Evolutionary conservation across 2,888 invertebrate genomes (phyloP).

Genomic region (Callimorpha dominula): DNA sequence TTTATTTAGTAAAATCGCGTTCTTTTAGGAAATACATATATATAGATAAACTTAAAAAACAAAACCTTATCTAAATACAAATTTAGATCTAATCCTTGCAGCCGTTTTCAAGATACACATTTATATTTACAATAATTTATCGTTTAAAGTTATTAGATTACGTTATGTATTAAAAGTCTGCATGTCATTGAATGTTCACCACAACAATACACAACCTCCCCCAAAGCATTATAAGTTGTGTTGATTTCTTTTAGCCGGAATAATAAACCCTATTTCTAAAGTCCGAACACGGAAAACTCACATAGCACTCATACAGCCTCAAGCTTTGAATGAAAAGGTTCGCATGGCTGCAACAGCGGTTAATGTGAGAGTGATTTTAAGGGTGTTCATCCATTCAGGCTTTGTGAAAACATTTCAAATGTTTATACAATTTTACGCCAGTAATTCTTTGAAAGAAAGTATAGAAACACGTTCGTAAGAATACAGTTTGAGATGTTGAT

Average conservation of each 20-base stretch:
- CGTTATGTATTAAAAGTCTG: neutral
- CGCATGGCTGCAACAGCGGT: constrained; percentile 1
- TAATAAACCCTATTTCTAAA: neutral
- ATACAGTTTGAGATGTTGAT: too few species aligned
- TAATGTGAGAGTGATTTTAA: constrained; percentile 3
- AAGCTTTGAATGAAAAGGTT: neutral
- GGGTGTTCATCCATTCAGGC: neutral
- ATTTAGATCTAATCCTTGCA: too few species aligned
- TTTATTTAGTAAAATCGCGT: too few species aligned
- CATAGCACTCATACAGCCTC: neutral
- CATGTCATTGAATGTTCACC: neutral
- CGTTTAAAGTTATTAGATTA: neutral
- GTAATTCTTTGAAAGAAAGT: neutral
- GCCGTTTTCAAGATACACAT: too few species aligned
- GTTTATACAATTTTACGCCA: neutral
- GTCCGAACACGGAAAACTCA: neutral
- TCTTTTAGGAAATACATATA: too few species aligned
- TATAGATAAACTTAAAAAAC: too few species aligned
- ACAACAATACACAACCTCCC: neutral
- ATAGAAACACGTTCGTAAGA: neutral
- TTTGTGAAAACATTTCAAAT: neutral
- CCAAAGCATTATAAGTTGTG: neutral
- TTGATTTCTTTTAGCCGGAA: neutral
- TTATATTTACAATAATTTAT: too few species aligned
- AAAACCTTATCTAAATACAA: too few species aligned